Evolutionary conservation across 1,140 invertebrate genomes (phyloP).

Genomic region (Papilio polytes): DNA sequence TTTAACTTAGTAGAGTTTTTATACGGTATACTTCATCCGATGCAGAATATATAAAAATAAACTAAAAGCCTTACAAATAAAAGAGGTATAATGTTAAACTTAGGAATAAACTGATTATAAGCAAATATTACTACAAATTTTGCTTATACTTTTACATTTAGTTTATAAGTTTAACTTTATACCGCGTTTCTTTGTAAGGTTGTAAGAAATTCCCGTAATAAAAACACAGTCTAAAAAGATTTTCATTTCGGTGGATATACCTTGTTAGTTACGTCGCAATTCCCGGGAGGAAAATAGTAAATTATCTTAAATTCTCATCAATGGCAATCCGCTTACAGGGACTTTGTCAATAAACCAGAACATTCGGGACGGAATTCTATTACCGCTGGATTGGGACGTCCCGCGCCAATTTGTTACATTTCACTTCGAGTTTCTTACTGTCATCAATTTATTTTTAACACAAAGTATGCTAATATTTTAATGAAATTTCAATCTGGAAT

Average conservation of each 20-base stretch:
- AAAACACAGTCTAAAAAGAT: neutral
- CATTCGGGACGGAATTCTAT: constrained; percentile 39
- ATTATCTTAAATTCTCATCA: constrained; percentile 35
- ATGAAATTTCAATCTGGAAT: neutral
- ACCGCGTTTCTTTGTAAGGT: too few relatives aligned
- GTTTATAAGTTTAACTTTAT: too few relatives aligned
- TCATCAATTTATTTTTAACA: constrained; percentile 34
- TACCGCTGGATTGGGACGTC: constrained; percentile 34
- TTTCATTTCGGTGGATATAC: neutral
- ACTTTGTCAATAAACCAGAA: constrained; percentile 37
- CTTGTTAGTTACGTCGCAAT: constrained; percentile 30
- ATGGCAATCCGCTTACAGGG: constrained; percentile 32
- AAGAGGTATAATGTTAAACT: too few relatives aligned
- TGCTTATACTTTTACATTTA: too few relatives aligned
- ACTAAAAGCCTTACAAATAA: too few relatives aligned
- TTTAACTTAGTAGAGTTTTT: too few relatives aligned
- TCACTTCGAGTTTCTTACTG: constrained; percentile 6
- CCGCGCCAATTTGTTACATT: constrained; percentile 31
- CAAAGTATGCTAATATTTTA: neutral
- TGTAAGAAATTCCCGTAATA: neutral
- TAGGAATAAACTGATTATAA: too few relatives aligned
- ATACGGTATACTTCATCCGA: too few relatives aligned
- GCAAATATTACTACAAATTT: too few relatives aligned
- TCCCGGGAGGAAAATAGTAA: constrained; percentile 14
- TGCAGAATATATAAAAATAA: too few relatives aligned